Evolutionary conservation across 2,797 vertebrate species (phyloP).

Genomic region (Lemur catta): DNA sequence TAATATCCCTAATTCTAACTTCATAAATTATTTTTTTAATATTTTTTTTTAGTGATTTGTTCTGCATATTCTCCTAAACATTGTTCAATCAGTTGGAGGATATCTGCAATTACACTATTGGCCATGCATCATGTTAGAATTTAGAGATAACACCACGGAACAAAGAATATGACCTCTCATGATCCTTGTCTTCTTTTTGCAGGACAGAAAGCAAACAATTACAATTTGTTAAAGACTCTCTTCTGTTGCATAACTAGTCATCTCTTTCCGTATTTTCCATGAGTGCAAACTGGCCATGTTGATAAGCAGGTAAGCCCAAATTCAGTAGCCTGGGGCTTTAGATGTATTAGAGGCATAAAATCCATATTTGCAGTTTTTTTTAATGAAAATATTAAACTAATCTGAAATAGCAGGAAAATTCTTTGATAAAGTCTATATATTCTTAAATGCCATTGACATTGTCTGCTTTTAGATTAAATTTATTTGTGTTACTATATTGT

Average conservation of each 20-base stretch:
- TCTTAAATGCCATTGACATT: background rate
- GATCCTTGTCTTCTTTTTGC: background rate
- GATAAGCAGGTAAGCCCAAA: background rate
- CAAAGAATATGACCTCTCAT: background rate
- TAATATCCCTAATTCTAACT: background rate
- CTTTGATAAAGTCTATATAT: background rate
- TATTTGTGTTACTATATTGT: background rate
- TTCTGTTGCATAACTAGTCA: background rate
- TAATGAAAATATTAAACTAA: background rate
- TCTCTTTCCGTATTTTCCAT: background rate
- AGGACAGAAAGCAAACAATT: background rate
- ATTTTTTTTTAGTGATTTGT: background rate
- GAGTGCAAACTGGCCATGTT: background rate
- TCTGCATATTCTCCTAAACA: background rate
- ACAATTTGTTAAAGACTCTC: background rate
- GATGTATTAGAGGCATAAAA: background rate
- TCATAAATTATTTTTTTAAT: background rate
- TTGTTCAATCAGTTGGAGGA: background rate
- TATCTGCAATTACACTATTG: background rate
- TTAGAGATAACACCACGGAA: background rate
- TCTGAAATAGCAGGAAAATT: background rate
- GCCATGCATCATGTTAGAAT: background rate
- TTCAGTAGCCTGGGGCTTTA: background rate
- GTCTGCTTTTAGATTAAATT: background rate
- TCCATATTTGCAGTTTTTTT: background rate